Conservation (phyloP, 2,888 invertebrate genomes). For the Cheilosia impressa region DNA sequence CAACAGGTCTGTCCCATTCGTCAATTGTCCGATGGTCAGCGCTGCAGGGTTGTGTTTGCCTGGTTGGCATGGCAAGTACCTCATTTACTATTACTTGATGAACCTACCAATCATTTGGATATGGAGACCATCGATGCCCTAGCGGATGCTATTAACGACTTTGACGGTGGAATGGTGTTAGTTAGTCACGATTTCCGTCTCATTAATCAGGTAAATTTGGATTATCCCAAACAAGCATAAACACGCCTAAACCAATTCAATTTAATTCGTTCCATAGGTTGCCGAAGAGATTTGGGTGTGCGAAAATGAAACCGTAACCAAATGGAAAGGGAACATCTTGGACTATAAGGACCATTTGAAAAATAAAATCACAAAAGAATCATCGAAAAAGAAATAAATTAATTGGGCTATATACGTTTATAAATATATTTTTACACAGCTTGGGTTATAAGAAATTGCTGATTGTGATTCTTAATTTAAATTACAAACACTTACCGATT, state of each 20-base stretch:
- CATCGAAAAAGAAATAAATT: conserved; percentile 78
- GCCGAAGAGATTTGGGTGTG: conserved; percentile 99
- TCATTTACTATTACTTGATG: conserved; percentile 92
- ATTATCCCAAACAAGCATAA: not conserved
- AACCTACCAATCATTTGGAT: conserved; percentile 97
- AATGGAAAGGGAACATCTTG: conserved; percentile 98
- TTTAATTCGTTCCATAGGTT: conserved; percentile 88
- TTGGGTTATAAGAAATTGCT: conserved; percentile 57
- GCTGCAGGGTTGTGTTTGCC: conserved; percentile 99
- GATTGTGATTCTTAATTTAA: conserved; percentile 73
- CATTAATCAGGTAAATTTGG: conserved; percentile 93
- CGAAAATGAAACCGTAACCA: conserved; percentile 96
- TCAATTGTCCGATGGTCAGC: conserved; percentile 96
- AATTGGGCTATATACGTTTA: conserved; percentile 19
- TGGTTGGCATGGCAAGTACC: conserved; percentile 99
- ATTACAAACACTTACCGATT: conserved; percentile 56
- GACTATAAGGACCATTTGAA: conserved; percentile 98
- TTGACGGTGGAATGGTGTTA: conserved; percentile 98
- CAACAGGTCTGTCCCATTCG: conserved; percentile 90
- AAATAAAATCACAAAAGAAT: conserved; percentile 89
- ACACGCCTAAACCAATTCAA: not conserved
- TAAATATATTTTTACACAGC: conserved; percentile 69
- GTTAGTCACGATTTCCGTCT: conserved; percentile 99
- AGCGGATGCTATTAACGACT: conserved; percentile 98
- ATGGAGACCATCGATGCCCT: conserved; percentile 99